Base-by-base conservation (phyloP, 2,113 vertebrate species). In the Canis aureus region DNA sequence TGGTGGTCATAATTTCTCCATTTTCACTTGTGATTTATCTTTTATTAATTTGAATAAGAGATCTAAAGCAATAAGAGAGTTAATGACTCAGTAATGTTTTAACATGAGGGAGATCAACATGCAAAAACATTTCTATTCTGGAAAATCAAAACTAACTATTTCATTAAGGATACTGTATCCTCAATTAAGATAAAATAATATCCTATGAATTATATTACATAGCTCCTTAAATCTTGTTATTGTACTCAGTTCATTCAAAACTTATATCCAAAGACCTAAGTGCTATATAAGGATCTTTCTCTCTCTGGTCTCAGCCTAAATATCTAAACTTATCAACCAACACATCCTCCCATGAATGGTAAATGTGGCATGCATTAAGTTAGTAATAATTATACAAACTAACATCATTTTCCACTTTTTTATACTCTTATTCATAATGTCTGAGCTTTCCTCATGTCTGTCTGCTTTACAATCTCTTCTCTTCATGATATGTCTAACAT, bases 41-140 rank as follows among this genome's bases (percentile, higher is more conserved):
- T 85, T 49, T 76, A 66, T 92, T 67, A 53, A 78, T 74, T 87
- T 93, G 13, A 91, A 76, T 82, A 88, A 64, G 2, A 94, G 89
- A 85, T 69, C 25, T 67, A 85, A 89, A 53, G 6, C 66, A 91
- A 64, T 81, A 60, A 35, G 11, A 43, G 11, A 84, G 19, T 49
- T 95, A 38, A 86, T 90, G 35, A 80, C 6, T 88, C 29, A 55
- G 64, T 64, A 53, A 78, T 89, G 0, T 71, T 71, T 71, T 76
- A 89, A 27, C 62, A 74, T 19, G 9, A 94, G 10, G 10, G 4
- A 81, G 3, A 35, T 81, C 6, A 78, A 82, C 0, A 55, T 80
- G 1, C 10, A 76, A 71, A 90, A 89, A 79, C 5, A 94, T 76
- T 78, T 82, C 94, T 64, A 62, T 49, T 85, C 27, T 94, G 12